Conservation (phyloP, 2,113 vertebrate species). For the Chloropsis cyanopogon region DNA sequence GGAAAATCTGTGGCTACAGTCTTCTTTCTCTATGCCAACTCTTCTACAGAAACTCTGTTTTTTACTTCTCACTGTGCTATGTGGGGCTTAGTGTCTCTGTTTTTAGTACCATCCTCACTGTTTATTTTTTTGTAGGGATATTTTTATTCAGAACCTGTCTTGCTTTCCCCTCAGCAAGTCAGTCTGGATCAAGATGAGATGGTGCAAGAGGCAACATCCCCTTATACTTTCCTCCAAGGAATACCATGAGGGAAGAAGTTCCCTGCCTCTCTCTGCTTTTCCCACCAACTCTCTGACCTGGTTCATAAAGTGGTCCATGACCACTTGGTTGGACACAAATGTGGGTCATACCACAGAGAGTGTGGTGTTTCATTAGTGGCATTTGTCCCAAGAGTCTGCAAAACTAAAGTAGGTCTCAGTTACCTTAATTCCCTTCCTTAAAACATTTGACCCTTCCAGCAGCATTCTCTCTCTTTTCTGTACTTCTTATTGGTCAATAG, state of each 20-base stretch:
- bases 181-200: background rate
- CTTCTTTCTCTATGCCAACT: background rate
- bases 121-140: background rate
- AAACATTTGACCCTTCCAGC: background rate
- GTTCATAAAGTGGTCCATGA: background rate
- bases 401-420: background rate
- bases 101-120: background rate
- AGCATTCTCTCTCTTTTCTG: background rate
- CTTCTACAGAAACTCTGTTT: background rate
- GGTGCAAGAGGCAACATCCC: background rate
- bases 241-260: background rate
- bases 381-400: background rate
- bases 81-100: background rate
- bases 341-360: background rate
- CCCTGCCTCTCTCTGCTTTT: background rate
- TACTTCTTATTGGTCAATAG: background rate
- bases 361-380: background rate
- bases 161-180: background rate
- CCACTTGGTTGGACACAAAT: background rate
- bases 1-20: background rate
- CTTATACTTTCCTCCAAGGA: background rate
- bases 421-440: background rate
- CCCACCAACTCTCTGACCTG: background rate
- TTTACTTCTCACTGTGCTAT: background rate
- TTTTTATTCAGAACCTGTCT: background rate